Base-by-base conservation (phyloP, 2,113 vertebrate species). In the Sylvilagus bachmani region DNA sequence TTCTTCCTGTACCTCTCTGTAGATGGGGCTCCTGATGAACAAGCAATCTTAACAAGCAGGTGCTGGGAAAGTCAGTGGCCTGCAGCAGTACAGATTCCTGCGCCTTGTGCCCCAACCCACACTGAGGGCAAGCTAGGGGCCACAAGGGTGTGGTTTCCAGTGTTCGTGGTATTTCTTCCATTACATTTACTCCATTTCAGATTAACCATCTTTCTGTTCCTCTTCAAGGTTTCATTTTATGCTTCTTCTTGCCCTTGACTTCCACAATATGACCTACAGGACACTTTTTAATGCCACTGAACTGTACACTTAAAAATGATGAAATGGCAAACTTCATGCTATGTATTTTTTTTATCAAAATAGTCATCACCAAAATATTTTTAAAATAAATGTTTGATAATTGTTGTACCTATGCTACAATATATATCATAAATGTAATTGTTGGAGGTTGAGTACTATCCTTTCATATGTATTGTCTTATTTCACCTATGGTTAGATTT, bases 41-140 rank as follows among this genome's bases (percentile, higher is more conserved):
- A 71, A 33, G 2, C 14, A 55, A 25, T 25, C 61, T 21, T 21
- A 38, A 38, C 25, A 55, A 8, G 27, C 13, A 2, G 49, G 62
- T 16, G 51, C 69, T 36, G 13, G 7, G 19, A 17, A 25, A 80
- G 66, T 17, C 55, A 3, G 4, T 21, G 3, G 3, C 5, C 31
- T 1, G 22, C 36, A 21, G 81, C 17, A 24, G 25, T 0, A 5
- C 55, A 88, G 36, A 22, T 33, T n/a, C 3, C 0, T 0, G n/a
- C 27, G 10, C n/a, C 44, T 10, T 19, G 25, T 0, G 2, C 5
- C 64, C 3, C 22, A 3, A 6, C 55, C 58, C 66, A 75, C 49
- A 38, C 25, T 27, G 24, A 27, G 14, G 17, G 38, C 31, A 77
- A 51, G 9, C 19, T 16, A 24, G 49, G 11, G 27, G n/a, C 7